Evolutionary conservation across 1,140 invertebrate species (phyloP).

Genomic region (Geopemphigus sp.): DNA sequence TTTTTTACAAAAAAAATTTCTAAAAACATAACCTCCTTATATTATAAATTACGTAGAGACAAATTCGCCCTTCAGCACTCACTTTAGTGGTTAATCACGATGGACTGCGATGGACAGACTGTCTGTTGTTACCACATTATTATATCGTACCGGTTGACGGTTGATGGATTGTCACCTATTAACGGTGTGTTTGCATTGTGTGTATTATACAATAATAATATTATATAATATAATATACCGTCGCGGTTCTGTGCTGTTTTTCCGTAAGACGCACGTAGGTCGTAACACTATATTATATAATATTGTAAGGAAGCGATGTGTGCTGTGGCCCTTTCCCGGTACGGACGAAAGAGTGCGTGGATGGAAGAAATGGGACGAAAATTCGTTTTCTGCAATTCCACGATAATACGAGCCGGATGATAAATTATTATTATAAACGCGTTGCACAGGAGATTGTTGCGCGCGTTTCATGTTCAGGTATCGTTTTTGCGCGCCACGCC

Average conservation of each 20-base stretch:
- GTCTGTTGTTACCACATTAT: background rate
- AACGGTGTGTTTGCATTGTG: background rate
- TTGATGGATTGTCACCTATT: background rate
- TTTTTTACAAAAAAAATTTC: too few species aligned
- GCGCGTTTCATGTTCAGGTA: slow-evolving; percentile 33
- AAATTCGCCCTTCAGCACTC: too few species aligned
- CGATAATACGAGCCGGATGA: background rate
- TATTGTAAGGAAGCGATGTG: background rate
- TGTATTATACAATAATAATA: background rate
- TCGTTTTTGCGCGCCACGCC: background rate
- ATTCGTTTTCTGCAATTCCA: slow-evolving; percentile 5
- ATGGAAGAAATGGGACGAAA: background rate
- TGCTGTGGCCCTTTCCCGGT: too few species aligned
- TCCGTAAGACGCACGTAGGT: background rate
- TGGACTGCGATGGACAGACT: too few species aligned
- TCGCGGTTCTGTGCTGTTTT: background rate
- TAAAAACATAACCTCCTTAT: too few species aligned
- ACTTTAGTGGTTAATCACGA: too few species aligned
- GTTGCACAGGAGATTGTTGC: slow-evolving; percentile 10
- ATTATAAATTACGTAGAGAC: too few species aligned
- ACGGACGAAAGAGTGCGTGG: too few species aligned
- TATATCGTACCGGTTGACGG: background rate
- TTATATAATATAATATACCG: background rate
- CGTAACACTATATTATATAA: background rate
- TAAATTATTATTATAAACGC: slow-evolving; percentile 45